Percentiles rank a stretch among this genome's conserved stretches.
Conservation (phyloP, 1,140 invertebrate genomes). For the Sitobion miscanthi region DNA sequence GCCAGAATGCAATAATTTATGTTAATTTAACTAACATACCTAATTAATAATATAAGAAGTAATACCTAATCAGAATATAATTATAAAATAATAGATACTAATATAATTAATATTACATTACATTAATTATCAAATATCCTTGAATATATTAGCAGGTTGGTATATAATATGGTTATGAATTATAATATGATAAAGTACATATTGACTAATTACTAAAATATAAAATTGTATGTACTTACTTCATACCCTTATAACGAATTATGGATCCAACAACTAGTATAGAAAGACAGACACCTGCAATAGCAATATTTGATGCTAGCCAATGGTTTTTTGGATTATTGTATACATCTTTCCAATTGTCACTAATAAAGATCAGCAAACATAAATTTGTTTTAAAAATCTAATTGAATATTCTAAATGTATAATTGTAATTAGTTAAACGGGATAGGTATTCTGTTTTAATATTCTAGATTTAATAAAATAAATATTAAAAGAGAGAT, state of each 20-base stretch:
- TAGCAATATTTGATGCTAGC: constrained; percentile 28
- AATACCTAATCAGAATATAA: not conserved
- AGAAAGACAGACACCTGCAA: constrained; percentile 5
- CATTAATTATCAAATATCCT: not conserved
- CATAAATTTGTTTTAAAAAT: not conserved
- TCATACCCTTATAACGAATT: not conserved
- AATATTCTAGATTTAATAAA: not conserved
- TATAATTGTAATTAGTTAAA: not conserved
- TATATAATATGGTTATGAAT: not conserved
- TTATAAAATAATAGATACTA: not conserved
- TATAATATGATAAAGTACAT: not conserved
- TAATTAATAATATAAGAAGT: not conserved
- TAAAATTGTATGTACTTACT: not conserved
- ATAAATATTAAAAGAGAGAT: too few relatives aligned
- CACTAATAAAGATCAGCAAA: not conserved
- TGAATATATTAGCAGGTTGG: not conserved
- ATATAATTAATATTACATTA: not conserved
- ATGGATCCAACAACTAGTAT: constrained; percentile 35
- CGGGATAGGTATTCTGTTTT: too few relatives aligned
- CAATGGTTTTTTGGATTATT: constrained; percentile 34
- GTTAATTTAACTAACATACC: not conserved
- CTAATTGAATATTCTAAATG: not conserved
- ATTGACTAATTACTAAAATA: not conserved
- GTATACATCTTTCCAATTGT: constrained; percentile 12
- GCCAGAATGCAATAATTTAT: not conserved